Conservation (phyloP, 2,113 vertebrate genomes). For the Scophthalmus maximus region DNA sequence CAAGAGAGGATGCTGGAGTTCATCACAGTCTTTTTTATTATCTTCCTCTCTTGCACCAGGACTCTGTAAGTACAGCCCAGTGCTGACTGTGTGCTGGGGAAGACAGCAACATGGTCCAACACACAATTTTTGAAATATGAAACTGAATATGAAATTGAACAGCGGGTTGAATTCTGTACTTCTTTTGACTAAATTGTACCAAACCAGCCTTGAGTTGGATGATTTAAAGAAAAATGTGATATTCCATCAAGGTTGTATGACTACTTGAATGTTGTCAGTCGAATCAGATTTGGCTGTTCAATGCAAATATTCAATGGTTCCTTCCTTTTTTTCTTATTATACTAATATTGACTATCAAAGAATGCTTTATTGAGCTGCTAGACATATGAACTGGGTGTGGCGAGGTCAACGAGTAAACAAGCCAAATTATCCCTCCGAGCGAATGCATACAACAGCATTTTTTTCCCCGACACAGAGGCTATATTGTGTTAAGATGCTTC, state of each 20-base stretch:
- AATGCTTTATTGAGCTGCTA: not conserved
- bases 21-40: constrained; percentile 17
- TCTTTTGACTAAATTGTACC: not conserved
- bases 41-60: not conserved
- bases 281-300: not conserved
- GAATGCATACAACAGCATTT: too few species aligned
- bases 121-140: constrained; percentile 29
- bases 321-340: not conserved
- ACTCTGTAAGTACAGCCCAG: not conserved
- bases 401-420: too few species aligned
- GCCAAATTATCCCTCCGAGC: too few species aligned
- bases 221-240: not conserved
- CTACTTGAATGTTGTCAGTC: not conserved
- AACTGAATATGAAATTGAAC: constrained; percentile 38
- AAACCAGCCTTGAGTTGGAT: constrained; percentile 12
- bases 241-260: not conserved
- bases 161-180: constrained; percentile 16
- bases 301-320: not conserved
- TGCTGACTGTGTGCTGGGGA: constrained; percentile 8
- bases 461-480: not conserved
- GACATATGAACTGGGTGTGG: not conserved
- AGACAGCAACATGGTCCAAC: constrained; percentile 1
- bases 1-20: constrained; percentile 17
- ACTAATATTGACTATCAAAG: not conserved
- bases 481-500: not conserved